Evolutionary conservation across 2,113 vertebrate genomes (phyloP).

Genomic region (Brachionichthys hirsutus): DNA sequence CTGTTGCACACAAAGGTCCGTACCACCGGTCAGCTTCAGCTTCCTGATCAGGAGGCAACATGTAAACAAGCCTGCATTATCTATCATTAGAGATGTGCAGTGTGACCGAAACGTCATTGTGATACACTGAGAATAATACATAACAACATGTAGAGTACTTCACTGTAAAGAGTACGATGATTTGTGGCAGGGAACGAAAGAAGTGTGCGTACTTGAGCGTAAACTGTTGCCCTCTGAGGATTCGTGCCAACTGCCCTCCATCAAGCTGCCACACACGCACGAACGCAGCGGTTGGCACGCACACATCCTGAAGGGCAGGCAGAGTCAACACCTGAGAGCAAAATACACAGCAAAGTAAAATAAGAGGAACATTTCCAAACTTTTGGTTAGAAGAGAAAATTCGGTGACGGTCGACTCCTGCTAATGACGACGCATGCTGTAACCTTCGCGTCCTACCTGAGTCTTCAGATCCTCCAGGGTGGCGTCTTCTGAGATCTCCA

Average conservation of each 20-base stretch:
- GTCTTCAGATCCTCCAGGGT: conserved; percentile 86
- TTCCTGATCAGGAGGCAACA: conserved; percentile 62
- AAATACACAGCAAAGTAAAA: not conserved
- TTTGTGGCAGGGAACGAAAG: too few relatives aligned
- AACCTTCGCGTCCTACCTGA: conserved; percentile 77
- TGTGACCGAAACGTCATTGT: too few relatives aligned
- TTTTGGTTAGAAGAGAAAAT: not conserved
- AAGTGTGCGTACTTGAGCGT: conserved; percentile 76
- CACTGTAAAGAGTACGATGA: too few relatives aligned
- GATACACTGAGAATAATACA: too few relatives aligned
- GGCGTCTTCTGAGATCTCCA: conserved; percentile 87
- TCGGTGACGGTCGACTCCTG: not conserved
- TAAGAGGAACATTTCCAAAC: not conserved
- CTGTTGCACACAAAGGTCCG: conserved; percentile 84
- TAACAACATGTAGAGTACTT: too few relatives aligned
- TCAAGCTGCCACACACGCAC: conserved; percentile 90
- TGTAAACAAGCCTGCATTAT: not conserved
- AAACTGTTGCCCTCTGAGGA: conserved; percentile 78
- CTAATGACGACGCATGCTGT: not conserved
- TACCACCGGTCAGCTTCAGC: conserved; percentile 73
- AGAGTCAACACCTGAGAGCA: conserved; percentile 80
- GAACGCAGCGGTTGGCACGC: conserved; percentile 75
- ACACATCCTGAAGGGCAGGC: conserved; percentile 69
- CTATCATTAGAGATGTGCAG: too few relatives aligned
- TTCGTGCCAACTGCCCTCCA: conserved; percentile 66